Evolutionary conservation across 1,140 invertebrate species (phyloP).

Genomic region (Leucophenga varia): DNA sequence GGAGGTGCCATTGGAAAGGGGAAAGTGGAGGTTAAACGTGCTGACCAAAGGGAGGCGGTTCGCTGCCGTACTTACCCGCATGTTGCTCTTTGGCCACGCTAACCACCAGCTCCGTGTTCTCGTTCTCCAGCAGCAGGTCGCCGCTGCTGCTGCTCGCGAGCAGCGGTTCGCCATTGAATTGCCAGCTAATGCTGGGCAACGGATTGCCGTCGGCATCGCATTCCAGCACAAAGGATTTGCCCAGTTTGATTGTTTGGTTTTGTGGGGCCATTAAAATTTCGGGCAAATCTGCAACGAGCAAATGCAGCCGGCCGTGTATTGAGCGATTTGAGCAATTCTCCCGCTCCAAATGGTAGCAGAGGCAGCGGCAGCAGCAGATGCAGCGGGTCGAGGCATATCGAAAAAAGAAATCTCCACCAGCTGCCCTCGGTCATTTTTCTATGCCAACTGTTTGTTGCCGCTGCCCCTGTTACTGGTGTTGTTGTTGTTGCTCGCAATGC

Average conservation of each 20-base stretch:
- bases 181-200: slow-evolving; percentile 66
- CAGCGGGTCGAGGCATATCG: too few relatives aligned
- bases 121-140: slow-evolving; percentile 62
- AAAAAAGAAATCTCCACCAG: too few relatives aligned
- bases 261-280: slow-evolving; percentile 68
- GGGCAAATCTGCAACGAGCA: slow-evolving; percentile 59
- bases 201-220: slow-evolving; percentile 75
- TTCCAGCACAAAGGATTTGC: slow-evolving; percentile 66
- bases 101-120: slow-evolving; percentile 67
- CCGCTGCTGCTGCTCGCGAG: slow-evolving; percentile 45
- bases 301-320: neutral
- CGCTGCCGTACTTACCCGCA: slow-evolving; percentile 59
- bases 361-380: neutral
- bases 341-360: slow-evolving; percentile 40
- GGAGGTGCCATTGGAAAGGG: too few relatives aligned
- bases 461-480: too few relatives aligned
- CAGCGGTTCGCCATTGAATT: slow-evolving; percentile 41
- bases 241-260: slow-evolving; percentile 65
- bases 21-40: too few relatives aligned
- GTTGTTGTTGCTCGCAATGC: too few relatives aligned
- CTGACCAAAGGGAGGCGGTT: too few relatives aligned
- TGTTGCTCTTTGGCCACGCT: slow-evolving; percentile 66
- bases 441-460: too few relatives aligned
- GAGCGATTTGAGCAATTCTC: slow-evolving; percentile 28
- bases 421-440: too few relatives aligned